These are phyloP conservation scores for Propsilocerus akamusi DNA, from an alignment of 1,140 invertebrate species.

Conservation along the genomic window DNA sequence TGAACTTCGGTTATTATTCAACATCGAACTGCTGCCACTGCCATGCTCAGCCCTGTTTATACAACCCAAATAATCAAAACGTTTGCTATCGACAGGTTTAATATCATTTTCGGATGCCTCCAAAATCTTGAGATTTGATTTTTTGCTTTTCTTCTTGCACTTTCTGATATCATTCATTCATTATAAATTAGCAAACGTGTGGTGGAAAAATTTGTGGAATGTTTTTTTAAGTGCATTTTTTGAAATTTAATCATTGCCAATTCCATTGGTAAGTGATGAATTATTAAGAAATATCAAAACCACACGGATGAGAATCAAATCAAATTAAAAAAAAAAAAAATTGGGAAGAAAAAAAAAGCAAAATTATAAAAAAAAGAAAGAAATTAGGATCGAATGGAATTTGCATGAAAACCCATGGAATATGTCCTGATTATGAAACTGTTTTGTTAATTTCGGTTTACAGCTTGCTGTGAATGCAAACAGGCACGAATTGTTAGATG, in stretches of 20 bases:
- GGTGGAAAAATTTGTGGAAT: too few species aligned
- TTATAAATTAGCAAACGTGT: too few species aligned
- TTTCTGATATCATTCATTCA: too few species aligned
- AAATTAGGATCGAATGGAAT: slow-evolving; percentile 4
- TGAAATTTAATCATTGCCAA: neutral
- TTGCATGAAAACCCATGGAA: neutral
- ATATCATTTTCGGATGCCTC: neutral
- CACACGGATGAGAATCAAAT: neutral
- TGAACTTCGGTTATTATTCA: neutral
- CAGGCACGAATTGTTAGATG: neutral
- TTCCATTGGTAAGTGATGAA: neutral
- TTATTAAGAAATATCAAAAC: neutral
- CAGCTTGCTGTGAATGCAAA: too few species aligned
- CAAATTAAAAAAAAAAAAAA: neutral
- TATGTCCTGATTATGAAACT: neutral
- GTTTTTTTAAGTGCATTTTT: neutral
- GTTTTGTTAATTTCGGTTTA: neutral
- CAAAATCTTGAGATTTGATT: neutral
- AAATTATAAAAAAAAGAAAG: slow-evolving; percentile 1
- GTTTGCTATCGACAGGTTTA: neutral
- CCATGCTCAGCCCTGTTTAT: slow-evolving; percentile 6
- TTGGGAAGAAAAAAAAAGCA: neutral
- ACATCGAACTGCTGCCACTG: slow-evolving; percentile 1
- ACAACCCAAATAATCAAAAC: neutral
- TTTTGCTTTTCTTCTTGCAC: neutral